Conservation (phyloP, 2,113 vertebrate species). For the Antennarius striatus region DNA sequence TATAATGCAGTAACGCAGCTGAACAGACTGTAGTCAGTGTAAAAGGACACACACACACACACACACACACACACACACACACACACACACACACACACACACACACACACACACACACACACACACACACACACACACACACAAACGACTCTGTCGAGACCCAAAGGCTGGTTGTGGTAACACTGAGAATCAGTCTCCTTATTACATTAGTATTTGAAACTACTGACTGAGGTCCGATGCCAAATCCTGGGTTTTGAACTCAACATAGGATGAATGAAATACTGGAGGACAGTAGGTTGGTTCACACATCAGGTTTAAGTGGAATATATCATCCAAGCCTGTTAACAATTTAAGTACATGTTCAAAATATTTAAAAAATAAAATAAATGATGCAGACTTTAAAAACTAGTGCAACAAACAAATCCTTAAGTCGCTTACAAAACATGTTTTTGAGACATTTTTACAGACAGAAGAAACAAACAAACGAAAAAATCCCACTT, state of each 20-base stretch:
- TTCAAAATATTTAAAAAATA: neutral
- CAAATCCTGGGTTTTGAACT: conserved; percentile 22
- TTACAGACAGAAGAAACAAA: no score
- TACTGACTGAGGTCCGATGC: conserved; percentile 35
- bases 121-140: neutral
- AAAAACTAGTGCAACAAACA: neutral
- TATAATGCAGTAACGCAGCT: conserved; percentile 30
- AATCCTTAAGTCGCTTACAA: no score
- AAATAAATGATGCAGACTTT: neutral
- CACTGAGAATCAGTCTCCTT: conserved; percentile 48
- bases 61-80: neutral
- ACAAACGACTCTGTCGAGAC: conserved; percentile 17
- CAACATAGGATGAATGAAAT: conserved; percentile 26
- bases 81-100: neutral
- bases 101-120: neutral
- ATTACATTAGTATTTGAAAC: conserved; percentile 49
- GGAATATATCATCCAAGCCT: conserved; percentile 1
- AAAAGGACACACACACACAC: neutral
- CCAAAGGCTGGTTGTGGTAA: conserved; percentile 36
- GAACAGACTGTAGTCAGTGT: conserved; percentile 34
- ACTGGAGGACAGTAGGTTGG: conserved; percentile 4
- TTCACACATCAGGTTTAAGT: neutral
- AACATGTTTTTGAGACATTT: no score
- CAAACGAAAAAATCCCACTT: neutral
- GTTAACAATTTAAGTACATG: neutral